phyloP scores from a whole-genome alignment of 2,797 vertebrate genomes.

The Ptychobarbus kaznakovi region DNA sequence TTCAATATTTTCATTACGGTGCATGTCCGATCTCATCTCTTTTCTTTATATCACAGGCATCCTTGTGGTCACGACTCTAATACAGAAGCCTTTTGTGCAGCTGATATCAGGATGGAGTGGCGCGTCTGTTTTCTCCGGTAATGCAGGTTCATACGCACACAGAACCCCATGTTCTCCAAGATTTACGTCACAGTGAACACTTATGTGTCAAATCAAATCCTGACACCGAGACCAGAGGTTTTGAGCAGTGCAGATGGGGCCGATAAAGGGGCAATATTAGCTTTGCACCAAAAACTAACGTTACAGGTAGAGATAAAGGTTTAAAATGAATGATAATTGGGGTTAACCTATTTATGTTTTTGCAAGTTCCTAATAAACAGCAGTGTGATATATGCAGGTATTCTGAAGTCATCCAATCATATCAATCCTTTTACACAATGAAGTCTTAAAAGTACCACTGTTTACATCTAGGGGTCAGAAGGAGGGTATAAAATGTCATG shows the following conservation, averaged over 20 bases:
- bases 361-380: not conserved
- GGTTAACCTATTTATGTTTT: not conserved
- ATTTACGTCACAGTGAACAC: slow-evolving; percentile 9
- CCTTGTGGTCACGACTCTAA: slow-evolving; percentile 37
- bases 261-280: not conserved
- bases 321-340: not conserved
- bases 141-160: slow-evolving; percentile 22
- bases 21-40: slow-evolving; percentile 51
- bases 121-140: slow-evolving; percentile 25
- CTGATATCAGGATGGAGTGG: slow-evolving; percentile 10
- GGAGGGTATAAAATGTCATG: not conserved
- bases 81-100: slow-evolving; percentile 39
- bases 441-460: not conserved
- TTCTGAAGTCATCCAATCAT: not conserved
- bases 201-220: slow-evolving; percentile 6
- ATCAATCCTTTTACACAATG: not conserved
- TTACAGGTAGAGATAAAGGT: not conserved
- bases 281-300: not conserved
- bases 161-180: not conserved
- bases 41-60: slow-evolving; percentile 1
- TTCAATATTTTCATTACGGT: slow-evolving; percentile 31
- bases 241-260: not conserved
- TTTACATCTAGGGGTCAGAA: not conserved
- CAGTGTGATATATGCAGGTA: not conserved
- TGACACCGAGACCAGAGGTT: slow-evolving; percentile 14